phyloP scores from a whole-genome alignment of 1,140 invertebrate species.

The Apis laboriosa region DNA sequence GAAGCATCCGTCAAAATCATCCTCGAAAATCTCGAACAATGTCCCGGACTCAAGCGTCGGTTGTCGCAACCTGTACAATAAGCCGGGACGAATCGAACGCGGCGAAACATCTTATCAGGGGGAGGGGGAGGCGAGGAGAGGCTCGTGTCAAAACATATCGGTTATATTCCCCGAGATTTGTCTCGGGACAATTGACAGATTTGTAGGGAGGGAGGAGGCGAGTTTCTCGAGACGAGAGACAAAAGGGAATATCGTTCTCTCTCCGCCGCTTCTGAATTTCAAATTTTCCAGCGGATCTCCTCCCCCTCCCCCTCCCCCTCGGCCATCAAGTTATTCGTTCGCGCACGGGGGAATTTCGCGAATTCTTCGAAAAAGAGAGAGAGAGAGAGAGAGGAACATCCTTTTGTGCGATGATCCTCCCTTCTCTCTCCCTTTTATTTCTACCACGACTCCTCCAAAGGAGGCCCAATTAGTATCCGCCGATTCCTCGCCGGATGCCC shows the following conservation, averaged over 20 bases:
- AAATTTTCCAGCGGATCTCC: constrained; percentile 68
- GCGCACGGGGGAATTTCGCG: too few species aligned
- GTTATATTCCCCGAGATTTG: constrained; percentile 74
- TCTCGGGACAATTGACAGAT: constrained; percentile 79
- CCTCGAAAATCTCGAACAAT: not conserved
- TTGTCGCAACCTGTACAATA: constrained; percentile 5
- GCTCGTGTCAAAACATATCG: constrained; percentile 60
- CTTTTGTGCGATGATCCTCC: too few species aligned
- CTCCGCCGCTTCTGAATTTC: constrained; percentile 76
- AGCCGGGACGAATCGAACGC: constrained; percentile 37
- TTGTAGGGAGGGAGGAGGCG: constrained; percentile 71
- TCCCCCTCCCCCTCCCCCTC: too few species aligned
- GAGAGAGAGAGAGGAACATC: too few species aligned
- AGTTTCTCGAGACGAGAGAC: constrained; percentile 73
- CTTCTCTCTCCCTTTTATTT: too few species aligned
- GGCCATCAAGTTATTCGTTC: not conserved
- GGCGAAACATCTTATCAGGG: constrained; percentile 4
- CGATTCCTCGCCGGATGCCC: too few species aligned
- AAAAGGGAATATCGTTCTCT: constrained; percentile 67
- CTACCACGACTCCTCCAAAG: too few species aligned
- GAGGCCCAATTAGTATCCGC: too few species aligned
- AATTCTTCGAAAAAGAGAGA: too few species aligned
- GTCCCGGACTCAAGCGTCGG: not conserved
- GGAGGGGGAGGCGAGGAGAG: not conserved
- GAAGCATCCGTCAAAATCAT: not conserved